A percentile compares a stretch with the other conserved stretches of the same genome.
Evolutionary conservation across 2,797 vertebrate genomes (phyloP).

Genomic region (Geotrypetes seraphini): DNA sequence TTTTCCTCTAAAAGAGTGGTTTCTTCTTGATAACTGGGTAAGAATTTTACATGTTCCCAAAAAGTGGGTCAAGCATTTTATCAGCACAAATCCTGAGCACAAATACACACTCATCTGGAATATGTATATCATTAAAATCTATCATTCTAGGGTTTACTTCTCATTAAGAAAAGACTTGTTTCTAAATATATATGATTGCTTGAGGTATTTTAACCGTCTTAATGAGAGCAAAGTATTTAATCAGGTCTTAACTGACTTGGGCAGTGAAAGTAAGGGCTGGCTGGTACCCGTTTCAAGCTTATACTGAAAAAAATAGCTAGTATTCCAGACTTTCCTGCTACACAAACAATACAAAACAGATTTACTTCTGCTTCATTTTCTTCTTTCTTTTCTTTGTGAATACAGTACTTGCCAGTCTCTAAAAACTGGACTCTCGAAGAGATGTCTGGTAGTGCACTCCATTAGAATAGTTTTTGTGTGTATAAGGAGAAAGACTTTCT

Average conservation of each 20-base stretch:
- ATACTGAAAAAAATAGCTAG: conserved; percentile 34
- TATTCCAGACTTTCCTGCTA: conserved; percentile 47
- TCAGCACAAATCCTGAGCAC: conserved; percentile 39
- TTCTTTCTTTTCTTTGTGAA: conserved; percentile 23
- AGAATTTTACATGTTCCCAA: conserved; percentile 14
- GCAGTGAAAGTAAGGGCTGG: conserved; percentile 36
- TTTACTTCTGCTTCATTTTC: conserved; percentile 30
- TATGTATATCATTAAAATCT: conserved; percentile 2
- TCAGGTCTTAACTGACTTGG: conserved; percentile 20
- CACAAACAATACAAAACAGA: conserved; percentile 41
- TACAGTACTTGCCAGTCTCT: conserved; percentile 49
- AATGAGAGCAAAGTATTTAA: conserved; percentile 15
- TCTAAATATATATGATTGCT: conserved; percentile 28
- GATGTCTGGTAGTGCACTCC: conserved; percentile 47
- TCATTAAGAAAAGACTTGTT: conserved; percentile 1
- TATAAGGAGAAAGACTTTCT: conserved; percentile 42
- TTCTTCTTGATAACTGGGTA: conserved; percentile 46
- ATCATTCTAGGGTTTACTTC: conserved; percentile 6
- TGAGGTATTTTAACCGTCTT: conserved; percentile 51
- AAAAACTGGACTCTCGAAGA: conserved; percentile 41
- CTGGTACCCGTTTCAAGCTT: conserved; percentile 43
- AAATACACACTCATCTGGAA: conserved; percentile 21
- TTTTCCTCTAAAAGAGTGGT: conserved; percentile 38
- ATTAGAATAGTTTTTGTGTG: conserved; percentile 12
- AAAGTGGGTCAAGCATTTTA: conserved; percentile 17